Evolutionary conservation across 2,888 invertebrate species (phyloP), one percentile per base, ranked within the genome.

Genomic region (Drosophila anomalata): DNA sequence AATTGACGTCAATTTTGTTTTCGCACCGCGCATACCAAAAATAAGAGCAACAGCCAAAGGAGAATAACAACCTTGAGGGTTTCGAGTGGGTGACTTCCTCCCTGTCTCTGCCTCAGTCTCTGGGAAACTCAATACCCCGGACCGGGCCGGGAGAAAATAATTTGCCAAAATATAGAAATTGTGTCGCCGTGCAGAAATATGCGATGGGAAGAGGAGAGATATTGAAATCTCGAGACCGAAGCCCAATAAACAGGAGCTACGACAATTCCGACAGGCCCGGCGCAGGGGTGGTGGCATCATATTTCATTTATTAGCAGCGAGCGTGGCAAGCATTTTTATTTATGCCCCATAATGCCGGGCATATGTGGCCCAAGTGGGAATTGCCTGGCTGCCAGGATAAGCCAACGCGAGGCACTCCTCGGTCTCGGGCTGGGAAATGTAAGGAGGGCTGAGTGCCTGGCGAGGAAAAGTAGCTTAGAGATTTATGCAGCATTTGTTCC

Each of bases 1-100:
- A 92, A 92, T 92, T 92, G 92, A 90, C 92, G 92, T 92, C 92
- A 92, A 92, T 92, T 91, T 91, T 89, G 90, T 90, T 91, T 91
- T 92, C 92, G 91, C 91, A 91, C 91, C 89, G 91, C 89, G 91
- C 89, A 87, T 88, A 89, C 87, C 85, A 85, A 84, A 76, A 44
- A 58, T 63, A 22, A 57, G 41, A 57, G 41, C 50, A 50, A 59
- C 54, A 55, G 31, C 22, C 31, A 20, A 41, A 12, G 5, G 8
- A 48, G 31, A 52, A 31, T 8, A 47, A 31, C 33, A 29, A 14
- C 46, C 51, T 31, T 39, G 53, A 36, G 50, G 54, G 41, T n/a
- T 33, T 39, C 11, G 42, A 36, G 61, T 60, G 69, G 48, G 61
- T 54, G 42, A 14, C 41, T 39, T 46, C 17, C 14, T 22, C 54